A percentile compares a stretch with the other conserved stretches of the same genome.
phyloP scores from a whole-genome alignment of 2,797 vertebrate species.

The Dendrocincla fuliginosa region DNA sequence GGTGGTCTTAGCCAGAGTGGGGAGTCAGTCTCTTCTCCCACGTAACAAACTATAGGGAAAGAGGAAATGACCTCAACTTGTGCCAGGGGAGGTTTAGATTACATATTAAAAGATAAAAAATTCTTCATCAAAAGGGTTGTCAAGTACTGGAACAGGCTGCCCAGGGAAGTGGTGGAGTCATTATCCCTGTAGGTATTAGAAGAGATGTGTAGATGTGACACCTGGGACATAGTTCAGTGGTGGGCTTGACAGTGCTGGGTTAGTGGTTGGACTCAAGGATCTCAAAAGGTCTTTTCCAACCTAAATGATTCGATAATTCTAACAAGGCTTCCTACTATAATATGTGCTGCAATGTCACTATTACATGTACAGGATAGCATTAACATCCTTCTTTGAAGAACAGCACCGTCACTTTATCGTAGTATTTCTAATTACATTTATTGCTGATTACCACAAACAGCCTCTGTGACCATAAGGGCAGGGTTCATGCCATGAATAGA shows the following conservation, averaged over 20 bases:
- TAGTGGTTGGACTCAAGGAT: not conserved
- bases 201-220: not conserved
- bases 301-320: not conserved
- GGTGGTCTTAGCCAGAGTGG: not conserved
- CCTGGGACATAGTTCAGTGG: not conserved
- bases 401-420: not conserved
- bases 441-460: conserved; percentile 15
- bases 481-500: not conserved
- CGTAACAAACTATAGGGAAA: not conserved
- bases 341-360: not conserved
- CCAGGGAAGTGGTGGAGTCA: not conserved
- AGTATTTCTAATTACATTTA: not conserved
- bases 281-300: not conserved
- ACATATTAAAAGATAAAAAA: not conserved
- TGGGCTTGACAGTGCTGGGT: not conserved
- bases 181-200: not conserved
- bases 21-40: not conserved
- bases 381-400: not conserved
- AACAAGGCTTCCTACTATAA: not conserved
- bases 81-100: not conserved
- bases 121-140: not conserved
- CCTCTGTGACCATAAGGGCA: not conserved
- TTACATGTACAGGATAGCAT: not conserved
- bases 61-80: not conserved
- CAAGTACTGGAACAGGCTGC: not conserved